Percentiles rank a stretch among this genome's conserved stretches.
phyloP scores from a whole-genome alignment of 2,888 invertebrate species.

The Ochropleura leucogaster region DNA sequence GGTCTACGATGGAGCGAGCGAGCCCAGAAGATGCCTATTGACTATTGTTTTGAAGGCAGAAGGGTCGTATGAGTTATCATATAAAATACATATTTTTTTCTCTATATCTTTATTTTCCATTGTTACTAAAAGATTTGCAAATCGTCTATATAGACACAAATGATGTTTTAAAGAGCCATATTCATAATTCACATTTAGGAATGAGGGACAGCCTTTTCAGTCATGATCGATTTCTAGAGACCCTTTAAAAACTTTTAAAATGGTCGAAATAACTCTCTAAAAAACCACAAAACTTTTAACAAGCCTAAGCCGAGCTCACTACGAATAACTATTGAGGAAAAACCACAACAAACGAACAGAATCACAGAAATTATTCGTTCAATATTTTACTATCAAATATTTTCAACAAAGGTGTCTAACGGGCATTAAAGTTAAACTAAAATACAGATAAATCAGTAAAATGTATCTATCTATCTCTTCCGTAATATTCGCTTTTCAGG shows the following conservation, averaged over 20 bases:
- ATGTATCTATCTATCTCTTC: neutral
- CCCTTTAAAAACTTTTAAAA: neutral
- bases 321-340: constrained; percentile 3
- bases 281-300: constrained; percentile 34
- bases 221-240: no score
- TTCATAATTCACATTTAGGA: no score
- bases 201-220: no score
- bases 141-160: no score
- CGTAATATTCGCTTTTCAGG: neutral
- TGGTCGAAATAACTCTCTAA: neutral
- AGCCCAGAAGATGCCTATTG: no score
- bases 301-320: neutral
- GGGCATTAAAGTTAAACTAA: neutral
- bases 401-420: neutral
- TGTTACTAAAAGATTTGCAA: no score
- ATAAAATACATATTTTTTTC: no score
- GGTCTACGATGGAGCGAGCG: no score
- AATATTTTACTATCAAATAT: neutral
- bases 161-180: no score
- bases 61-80: no score
- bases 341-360: constrained; percentile 36
- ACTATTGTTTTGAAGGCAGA: no score
- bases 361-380: constrained; percentile 3
- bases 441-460: neutral
- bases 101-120: no score